Conservation (phyloP, 2,888 invertebrate species). For the Penaeus monodon region DNA sequence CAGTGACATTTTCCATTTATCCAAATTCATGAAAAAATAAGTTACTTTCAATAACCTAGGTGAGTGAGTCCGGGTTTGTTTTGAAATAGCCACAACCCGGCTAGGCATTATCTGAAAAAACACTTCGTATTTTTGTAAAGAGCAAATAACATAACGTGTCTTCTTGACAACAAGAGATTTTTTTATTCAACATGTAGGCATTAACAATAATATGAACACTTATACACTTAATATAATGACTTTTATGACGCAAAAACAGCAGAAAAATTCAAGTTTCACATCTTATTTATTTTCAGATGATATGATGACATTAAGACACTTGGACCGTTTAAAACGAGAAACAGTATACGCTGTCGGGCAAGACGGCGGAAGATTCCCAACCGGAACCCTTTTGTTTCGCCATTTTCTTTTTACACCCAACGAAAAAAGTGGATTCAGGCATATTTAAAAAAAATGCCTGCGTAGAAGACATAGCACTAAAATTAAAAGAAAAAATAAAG, state of each 20-base stretch:
- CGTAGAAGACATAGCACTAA: constrained; percentile 33
- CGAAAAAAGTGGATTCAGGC: constrained; percentile 34
- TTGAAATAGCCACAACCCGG: constrained; percentile 14
- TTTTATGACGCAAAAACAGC: constrained; percentile 19
- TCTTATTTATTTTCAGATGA: constrained; percentile 31
- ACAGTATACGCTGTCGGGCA: constrained; percentile 32
- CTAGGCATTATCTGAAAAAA: constrained; percentile 31
- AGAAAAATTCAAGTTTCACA: constrained; percentile 23
- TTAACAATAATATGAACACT: constrained; percentile 61
- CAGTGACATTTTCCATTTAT: constrained; percentile 50
- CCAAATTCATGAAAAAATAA: constrained; percentile 54
- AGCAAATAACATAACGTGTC: constrained; percentile 50
- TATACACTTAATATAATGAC: constrained; percentile 47
- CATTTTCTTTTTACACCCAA: constrained; percentile 37
- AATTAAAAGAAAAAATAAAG: background rate
- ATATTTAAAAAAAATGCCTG: constrained; percentile 13
- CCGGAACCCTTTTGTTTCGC: background rate
- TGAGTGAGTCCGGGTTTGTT: constrained; percentile 27
- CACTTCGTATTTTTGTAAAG: constrained; percentile 31
- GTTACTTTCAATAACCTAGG: constrained; percentile 30
- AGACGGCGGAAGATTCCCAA: constrained; percentile 26
- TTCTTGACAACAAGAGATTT: constrained; percentile 50
- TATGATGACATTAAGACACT: constrained; percentile 59
- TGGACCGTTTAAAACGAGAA: constrained; percentile 35
- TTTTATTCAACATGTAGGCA: constrained; percentile 55